These are phyloP conservation scores for Planococcus citri DNA, from an alignment of 1,140 invertebrate species.

Conservation along the genomic window DNA sequence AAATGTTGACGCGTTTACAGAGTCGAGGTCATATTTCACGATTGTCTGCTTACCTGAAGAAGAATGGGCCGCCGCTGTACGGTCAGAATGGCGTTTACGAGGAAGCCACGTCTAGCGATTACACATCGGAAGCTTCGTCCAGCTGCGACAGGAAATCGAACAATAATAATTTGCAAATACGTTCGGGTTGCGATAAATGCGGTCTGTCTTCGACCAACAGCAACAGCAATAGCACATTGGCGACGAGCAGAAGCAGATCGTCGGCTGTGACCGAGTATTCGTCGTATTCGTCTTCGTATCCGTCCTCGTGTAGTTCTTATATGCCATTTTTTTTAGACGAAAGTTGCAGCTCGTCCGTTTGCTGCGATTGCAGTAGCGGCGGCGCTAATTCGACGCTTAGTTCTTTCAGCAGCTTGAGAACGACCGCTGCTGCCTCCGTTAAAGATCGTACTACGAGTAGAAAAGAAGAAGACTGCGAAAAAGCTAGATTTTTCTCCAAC, in stretches of 20 bases:
- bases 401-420: not conserved
- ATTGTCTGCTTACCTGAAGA: not conserved
- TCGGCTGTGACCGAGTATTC: not conserved
- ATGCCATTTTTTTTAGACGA: not conserved
- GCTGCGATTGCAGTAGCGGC: conserved; percentile 9
- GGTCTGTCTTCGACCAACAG: conserved; percentile 1
- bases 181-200: not conserved
- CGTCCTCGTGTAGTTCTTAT: conserved; percentile 11
- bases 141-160: not conserved
- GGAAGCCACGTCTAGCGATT: not conserved
- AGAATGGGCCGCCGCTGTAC: not conserved
- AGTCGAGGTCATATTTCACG: conserved; percentile 7
- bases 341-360: not conserved
- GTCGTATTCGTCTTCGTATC: conserved; percentile 27
- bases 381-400: not conserved
- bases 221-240: conserved; percentile 26
- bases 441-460: no score
- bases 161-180: no score
- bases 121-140: not conserved
- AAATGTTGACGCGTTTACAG: not conserved
- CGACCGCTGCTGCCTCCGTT: no score
- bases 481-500: not conserved
- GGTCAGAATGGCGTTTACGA: not conserved
- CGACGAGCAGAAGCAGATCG: conserved; percentile 31
- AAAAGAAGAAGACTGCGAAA: not conserved